phyloP scores from a whole-genome alignment of 2,113 vertebrate species.

The Lanius collurio region DNA sequence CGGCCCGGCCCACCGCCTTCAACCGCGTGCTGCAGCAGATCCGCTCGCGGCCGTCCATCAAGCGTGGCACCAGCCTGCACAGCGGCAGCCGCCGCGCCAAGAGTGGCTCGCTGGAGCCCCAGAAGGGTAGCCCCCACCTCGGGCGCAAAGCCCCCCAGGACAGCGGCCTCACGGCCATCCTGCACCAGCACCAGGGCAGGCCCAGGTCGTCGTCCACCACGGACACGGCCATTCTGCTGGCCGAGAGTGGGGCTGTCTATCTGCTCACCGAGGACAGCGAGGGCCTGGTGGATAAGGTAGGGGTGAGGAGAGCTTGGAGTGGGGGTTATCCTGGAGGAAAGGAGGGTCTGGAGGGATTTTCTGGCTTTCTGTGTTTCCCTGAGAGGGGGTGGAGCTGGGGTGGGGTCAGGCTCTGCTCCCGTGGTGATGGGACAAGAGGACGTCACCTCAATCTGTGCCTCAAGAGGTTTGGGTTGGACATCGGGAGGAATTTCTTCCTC shows the following conservation, averaged over 20 bases:
- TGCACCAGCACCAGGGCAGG: conserved; percentile 82
- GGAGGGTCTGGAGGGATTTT: background rate
- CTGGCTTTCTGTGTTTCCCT: fast-evolving
- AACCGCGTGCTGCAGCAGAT: conserved; percentile 87
- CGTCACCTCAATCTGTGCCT: fast-evolving
- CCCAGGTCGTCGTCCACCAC: conserved; percentile 84
- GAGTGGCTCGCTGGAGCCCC: conserved; percentile 75
- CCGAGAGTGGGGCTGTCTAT: conserved; percentile 61
- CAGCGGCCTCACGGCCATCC: conserved; percentile 78
- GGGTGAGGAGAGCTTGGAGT: background rate
- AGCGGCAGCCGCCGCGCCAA: conserved; percentile 73
- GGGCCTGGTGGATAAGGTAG: conserved; percentile 74
- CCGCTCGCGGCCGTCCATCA: conserved; percentile 82
- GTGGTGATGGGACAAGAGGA: fast-evolving
- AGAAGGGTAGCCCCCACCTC: conserved; percentile 80
- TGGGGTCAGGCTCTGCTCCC: background rate
- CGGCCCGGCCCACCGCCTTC: conserved; percentile 82
- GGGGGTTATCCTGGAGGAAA: no score
- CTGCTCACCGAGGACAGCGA: conserved; percentile 75
- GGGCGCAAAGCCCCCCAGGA: conserved; percentile 76
- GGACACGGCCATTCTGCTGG: conserved; percentile 77
- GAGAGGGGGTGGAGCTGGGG: fast-evolving
- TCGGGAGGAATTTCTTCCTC: background rate
- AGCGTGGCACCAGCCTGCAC: conserved; percentile 81
- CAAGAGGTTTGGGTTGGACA: background rate